phyloP scores from a whole-genome alignment of 2,113 vertebrate genomes.

The Calypte anna region DNA sequence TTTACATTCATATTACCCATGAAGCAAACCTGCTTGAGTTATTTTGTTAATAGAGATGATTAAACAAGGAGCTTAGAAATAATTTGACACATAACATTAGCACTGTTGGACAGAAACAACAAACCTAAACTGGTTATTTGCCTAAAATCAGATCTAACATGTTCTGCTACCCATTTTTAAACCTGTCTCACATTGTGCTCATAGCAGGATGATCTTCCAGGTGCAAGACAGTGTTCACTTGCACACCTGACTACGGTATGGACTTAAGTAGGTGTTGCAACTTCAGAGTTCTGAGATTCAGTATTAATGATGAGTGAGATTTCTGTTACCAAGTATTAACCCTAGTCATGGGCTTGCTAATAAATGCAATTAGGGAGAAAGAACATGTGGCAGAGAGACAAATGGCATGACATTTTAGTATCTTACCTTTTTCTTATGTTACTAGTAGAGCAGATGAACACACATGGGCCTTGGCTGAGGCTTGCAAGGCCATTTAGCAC shows the following conservation, averaged over 20 bases:
- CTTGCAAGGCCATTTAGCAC: neutral
- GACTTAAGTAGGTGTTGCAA: neutral
- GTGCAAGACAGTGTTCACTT: neutral
- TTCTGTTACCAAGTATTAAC: neutral
- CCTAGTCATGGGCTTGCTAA: fast-evolving
- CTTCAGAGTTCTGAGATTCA: neutral
- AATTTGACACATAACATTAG: neutral
- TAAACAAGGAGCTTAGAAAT: neutral
- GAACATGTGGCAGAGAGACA: neutral
- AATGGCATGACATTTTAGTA: neutral
- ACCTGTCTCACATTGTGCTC: neutral
- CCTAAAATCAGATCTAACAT: neutral
- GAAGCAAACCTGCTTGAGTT: neutral
- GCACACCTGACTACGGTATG: neutral
- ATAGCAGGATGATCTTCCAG: neutral
- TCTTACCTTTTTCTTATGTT: neutral
- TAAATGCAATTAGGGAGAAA: neutral
- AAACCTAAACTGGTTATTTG: neutral
- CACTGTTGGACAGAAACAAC: neutral
- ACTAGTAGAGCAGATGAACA: neutral
- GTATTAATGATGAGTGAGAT: neutral
- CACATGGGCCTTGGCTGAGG: neutral
- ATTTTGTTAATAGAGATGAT: neutral
- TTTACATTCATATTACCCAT: neutral
- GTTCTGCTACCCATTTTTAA: neutral